These are phyloP conservation scores for Drepana arcuata DNA, from an alignment of 1,140 invertebrate species.

Conservation along the genomic window DNA sequence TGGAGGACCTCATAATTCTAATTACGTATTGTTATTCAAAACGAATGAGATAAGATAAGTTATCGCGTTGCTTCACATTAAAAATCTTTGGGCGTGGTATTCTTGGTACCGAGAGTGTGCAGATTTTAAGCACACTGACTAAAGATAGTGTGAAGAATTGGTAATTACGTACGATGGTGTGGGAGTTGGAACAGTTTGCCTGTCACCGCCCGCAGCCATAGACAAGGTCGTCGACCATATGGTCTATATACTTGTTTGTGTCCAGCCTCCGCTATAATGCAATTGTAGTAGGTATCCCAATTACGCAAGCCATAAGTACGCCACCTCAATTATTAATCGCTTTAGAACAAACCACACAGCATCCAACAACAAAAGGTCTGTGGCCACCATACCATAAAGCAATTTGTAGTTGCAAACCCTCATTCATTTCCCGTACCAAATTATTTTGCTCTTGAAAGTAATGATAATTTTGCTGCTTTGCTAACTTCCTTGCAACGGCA, in stretches of 20 bases:
- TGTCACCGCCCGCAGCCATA: slow-evolving; percentile 14
- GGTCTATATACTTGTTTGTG: slow-evolving; percentile 24
- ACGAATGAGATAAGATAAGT: slow-evolving; percentile 11
- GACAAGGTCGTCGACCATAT: slow-evolving; percentile 41
- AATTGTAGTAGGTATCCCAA: no score
- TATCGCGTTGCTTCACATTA: slow-evolving; percentile 8
- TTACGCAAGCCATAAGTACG: no score
- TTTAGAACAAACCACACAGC: no score
- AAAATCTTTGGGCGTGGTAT: no score
- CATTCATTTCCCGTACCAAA: slow-evolving; percentile 16
- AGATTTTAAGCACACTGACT: no score
- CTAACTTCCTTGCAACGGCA: slow-evolving; percentile 13
- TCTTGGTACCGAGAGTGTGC: no score
- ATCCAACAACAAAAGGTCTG: no score
- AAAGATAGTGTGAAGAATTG: slow-evolving; percentile 24
- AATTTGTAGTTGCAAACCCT: no score
- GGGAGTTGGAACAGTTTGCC: slow-evolving; percentile 26
- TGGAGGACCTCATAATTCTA: no score
- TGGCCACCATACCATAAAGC: no score
- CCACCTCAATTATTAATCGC: no score
- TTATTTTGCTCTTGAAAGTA: slow-evolving; percentile 19
- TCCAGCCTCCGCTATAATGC: slow-evolving; percentile 9
- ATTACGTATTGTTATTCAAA: slow-evolving; percentile 17
- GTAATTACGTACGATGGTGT: slow-evolving; percentile 22
- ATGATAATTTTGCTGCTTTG: slow-evolving; percentile 7